These are phyloP conservation scores for Ciona savignyi DNA, from an alignment of 23 tunicate species.

Conservation along the genomic window DNA sequence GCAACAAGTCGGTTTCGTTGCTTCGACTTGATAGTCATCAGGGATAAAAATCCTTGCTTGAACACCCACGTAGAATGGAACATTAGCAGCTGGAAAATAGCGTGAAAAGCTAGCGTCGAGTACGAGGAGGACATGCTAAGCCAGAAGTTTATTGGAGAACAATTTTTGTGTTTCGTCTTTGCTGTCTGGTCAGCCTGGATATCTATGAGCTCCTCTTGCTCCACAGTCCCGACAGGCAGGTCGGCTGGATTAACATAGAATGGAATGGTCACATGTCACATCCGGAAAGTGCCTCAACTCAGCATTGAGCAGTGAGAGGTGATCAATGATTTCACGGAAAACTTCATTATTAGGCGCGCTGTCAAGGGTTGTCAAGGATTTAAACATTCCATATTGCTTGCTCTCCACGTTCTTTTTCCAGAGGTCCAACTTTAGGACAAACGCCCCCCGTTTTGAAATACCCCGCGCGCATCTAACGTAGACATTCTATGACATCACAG, in stretches of 20 bases:
- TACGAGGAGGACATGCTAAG: constrained; percentile 42
- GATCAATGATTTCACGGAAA: constrained; percentile 35
- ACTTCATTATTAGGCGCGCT: constrained; percentile 35
- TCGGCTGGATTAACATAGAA: constrained; percentile 32
- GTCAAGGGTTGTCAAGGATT: constrained; percentile 25
- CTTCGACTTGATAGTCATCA: constrained; percentile 49
- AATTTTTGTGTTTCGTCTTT: constrained; percentile 40
- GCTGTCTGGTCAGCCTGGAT: constrained; percentile 62
- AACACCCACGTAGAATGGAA: constrained; percentile 60
- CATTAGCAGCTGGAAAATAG: constrained; percentile 46
- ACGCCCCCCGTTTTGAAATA: constrained; percentile 5
- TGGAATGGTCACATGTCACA: constrained; percentile 32
- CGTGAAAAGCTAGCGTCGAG: constrained; percentile 35
- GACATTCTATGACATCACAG: too few species aligned
- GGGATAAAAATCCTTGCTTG: constrained; percentile 50
- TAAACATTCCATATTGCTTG: constrained; percentile 19
- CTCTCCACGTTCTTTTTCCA: constrained; percentile 12
- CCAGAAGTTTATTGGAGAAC: constrained; percentile 69
- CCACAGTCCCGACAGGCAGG: constrained; percentile 50
- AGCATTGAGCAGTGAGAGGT: constrained; percentile 32
- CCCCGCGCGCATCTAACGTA: too few species aligned
- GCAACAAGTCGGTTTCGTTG: constrained; percentile 37
- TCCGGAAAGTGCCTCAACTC: constrained; percentile 55
- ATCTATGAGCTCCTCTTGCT: constrained; percentile 51
- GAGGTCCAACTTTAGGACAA: constrained; percentile 21